Evolutionary conservation across 2,888 invertebrate species (phyloP).

Genomic region (Yponomeuta sedellus): DNA sequence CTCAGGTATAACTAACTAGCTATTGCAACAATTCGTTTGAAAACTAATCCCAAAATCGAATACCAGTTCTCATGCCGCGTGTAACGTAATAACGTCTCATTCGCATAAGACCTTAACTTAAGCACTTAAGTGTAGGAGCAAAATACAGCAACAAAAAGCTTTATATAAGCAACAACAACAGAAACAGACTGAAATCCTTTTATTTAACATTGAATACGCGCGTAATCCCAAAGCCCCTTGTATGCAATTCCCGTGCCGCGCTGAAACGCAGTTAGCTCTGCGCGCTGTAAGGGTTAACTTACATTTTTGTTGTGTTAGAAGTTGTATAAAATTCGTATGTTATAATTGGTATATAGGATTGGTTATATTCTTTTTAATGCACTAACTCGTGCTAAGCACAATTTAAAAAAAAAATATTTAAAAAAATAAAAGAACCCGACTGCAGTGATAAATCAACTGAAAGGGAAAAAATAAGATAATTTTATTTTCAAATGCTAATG

Average conservation of each 20-base stretch:
- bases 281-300: background rate
- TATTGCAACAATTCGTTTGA: too few species aligned
- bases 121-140: conserved; percentile 12
- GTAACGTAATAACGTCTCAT: background rate
- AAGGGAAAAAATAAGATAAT: too few species aligned
- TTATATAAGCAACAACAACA: background rate
- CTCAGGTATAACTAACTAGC: too few species aligned
- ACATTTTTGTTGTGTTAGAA: background rate
- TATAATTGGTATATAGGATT: background rate
- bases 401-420: too few species aligned
- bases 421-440: too few species aligned
- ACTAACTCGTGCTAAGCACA: too few species aligned
- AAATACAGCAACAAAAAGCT: background rate
- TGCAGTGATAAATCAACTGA: too few species aligned
- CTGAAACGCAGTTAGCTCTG: conserved; percentile 2
- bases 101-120: background rate
- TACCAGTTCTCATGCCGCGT: background rate
- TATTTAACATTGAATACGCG: background rate
- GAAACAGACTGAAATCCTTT: background rate
- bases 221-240: conserved; percentile 9
- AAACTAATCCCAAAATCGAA: too few species aligned
- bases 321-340: background rate
- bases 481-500: too few species aligned
- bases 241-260: conserved; percentile 4
- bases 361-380: too few species aligned